A percentile compares a stretch with the other conserved stretches of the same genome.
These are phyloP conservation scores for Porites cylindrica DNA, from an alignment of 92 coral and sea anemone genomes.

Conservation along the genomic window DNA sequence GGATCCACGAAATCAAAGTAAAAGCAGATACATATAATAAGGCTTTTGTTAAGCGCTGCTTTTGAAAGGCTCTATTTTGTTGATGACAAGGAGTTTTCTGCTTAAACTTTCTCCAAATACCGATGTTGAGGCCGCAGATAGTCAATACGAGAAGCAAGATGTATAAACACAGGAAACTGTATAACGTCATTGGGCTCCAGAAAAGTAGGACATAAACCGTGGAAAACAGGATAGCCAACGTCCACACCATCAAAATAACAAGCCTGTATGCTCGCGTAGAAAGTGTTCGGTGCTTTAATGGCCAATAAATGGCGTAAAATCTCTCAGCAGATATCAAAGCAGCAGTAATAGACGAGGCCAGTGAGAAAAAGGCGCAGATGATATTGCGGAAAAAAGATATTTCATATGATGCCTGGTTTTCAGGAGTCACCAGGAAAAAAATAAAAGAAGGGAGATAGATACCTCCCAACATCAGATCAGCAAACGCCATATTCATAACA, in stretches of 20 bases:
- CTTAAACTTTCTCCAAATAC: slow-evolving; percentile 14
- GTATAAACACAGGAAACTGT: not conserved
- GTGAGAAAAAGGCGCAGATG: no score
- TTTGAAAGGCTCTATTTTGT: not conserved
- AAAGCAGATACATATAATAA: not conserved
- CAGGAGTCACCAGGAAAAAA: not conserved
- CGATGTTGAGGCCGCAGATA: not conserved
- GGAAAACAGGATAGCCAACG: not conserved
- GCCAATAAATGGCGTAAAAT: not conserved
- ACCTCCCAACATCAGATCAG: not conserved
- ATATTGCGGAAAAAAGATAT: no score
- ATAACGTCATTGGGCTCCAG: no score
- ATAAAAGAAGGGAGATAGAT: not conserved
- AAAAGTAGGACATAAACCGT: not conserved
- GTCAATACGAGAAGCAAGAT: not conserved
- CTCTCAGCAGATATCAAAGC: not conserved
- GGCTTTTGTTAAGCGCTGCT: slow-evolving; percentile 6
- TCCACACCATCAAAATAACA: not conserved
- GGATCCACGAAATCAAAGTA: not conserved
- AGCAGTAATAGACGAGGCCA: not conserved
- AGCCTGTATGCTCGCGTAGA: slow-evolving; percentile 2
- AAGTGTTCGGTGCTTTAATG: slow-evolving; percentile 1
- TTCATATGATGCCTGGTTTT: no score
- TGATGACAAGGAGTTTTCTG: not conserved
- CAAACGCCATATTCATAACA: not conserved